A percentile compares a stretch with the other conserved stretches of the same genome.
These are phyloP conservation scores for Brevimyrus niger DNA, from an alignment of 2,113 vertebrate species.

Conservation along the genomic window DNA sequence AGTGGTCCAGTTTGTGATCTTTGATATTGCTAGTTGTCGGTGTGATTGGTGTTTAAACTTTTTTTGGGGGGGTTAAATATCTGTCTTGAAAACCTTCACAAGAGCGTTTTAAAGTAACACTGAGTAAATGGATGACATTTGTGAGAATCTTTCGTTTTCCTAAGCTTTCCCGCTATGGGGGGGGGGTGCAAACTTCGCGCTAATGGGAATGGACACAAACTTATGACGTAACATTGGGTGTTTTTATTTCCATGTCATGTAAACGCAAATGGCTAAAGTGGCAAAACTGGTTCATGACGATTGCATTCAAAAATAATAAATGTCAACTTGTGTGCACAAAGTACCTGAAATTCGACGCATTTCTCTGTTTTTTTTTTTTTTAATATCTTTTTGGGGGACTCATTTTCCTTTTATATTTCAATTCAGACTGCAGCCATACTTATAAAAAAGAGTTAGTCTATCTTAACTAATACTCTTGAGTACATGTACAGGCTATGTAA, in stretches of 20 bases:
- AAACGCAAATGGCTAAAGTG: not conserved
- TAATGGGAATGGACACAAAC: not conserved
- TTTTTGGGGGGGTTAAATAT: not conserved
- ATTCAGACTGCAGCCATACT: not conserved
- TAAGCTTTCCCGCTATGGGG: not conserved
- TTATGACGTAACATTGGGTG: not conserved
- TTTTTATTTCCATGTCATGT: not conserved
- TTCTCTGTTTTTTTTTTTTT: not conserved
- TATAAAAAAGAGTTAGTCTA: not conserved
- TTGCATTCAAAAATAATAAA: conserved; percentile 6
- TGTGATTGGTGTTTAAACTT: not conserved
- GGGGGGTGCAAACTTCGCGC: not conserved
- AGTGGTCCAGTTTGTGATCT: not conserved
- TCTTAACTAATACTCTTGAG: not conserved
- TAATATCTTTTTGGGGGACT: not conserved
- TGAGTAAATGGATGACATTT: not conserved
- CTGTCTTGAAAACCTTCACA: not conserved
- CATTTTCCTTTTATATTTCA: not conserved
- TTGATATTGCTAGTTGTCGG: not conserved
- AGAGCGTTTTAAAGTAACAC: not conserved
- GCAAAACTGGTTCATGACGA: not conserved
- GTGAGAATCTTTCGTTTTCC: not conserved
- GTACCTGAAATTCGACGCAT: not conserved
- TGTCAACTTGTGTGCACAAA: not conserved
- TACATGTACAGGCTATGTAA: not conserved